Evolutionary conservation across 1,140 invertebrate species (phyloP).

Genomic region (Cotesia typhae): DNA sequence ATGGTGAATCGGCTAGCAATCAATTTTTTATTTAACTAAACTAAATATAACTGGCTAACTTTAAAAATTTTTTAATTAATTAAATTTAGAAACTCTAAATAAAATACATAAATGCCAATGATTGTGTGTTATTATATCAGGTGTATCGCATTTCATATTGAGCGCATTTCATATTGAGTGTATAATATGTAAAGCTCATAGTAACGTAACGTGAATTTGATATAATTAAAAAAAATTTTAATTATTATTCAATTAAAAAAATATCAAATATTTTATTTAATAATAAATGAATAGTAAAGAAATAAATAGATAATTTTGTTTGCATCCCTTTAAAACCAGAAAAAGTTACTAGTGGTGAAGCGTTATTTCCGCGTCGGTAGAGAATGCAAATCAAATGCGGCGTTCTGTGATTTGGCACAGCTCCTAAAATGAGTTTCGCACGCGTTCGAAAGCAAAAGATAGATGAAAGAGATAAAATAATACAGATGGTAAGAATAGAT

Average conservation of each 20-base stretch:
- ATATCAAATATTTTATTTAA: too few species aligned
- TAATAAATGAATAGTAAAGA: too few species aligned
- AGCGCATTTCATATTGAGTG: constrained; percentile 20
- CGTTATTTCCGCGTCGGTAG: constrained; percentile 34
- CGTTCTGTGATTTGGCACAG: constrained; percentile 31
- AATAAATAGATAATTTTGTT: not conserved
- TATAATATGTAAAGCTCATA: constrained; percentile 3
- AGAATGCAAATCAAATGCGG: constrained; percentile 35
- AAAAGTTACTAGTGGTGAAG: constrained; percentile 24
- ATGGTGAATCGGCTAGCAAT: too few species aligned
- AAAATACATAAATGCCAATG: not conserved
- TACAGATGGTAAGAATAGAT: constrained; percentile 10
- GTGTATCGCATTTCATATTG: constrained; percentile 22
- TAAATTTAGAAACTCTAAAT: too few species aligned
- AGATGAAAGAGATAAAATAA: constrained; percentile 15
- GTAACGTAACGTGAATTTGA: not conserved
- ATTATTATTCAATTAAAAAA: too few species aligned
- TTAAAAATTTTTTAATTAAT: too few species aligned
- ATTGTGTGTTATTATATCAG: constrained; percentile 19
- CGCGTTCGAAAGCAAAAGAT: constrained; percentile 27
- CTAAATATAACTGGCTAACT: too few species aligned
- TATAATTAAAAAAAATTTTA: too few species aligned
- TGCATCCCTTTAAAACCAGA: not conserved
- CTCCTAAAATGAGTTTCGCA: constrained; percentile 25
- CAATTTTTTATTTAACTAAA: too few species aligned